A percentile compares a stretch with the other conserved stretches of the same genome.
Conservation (phyloP, 2,888 invertebrate genomes). For the Hypena proboscidalis region DNA sequence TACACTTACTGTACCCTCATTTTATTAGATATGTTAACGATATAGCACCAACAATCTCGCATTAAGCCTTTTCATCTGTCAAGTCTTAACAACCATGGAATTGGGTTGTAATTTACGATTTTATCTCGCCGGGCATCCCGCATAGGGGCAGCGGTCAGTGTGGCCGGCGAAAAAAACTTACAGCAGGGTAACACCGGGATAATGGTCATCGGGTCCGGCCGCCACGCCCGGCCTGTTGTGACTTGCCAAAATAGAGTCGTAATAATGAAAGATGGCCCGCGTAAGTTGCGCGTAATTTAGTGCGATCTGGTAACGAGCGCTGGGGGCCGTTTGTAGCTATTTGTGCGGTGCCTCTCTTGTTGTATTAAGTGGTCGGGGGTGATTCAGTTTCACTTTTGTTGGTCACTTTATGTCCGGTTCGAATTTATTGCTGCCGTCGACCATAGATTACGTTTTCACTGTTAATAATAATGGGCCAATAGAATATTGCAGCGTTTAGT, state of each 20-base stretch:
- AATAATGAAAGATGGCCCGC: slow-evolving; percentile 81
- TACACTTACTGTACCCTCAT: slow-evolving; percentile 73
- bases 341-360: slow-evolving; percentile 66
- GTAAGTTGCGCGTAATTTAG: slow-evolving; percentile 78
- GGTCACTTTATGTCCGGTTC: slow-evolving; percentile 68
- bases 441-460: slow-evolving; percentile 62
- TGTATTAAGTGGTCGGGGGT: slow-evolving; percentile 63
- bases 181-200: slow-evolving; percentile 65
- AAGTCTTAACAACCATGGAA: slow-evolving; percentile 81
- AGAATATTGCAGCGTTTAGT: slow-evolving; percentile 51
- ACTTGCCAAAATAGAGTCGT: slow-evolving; percentile 83
- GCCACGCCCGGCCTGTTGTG: slow-evolving; percentile 78
- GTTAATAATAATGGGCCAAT: slow-evolving; percentile 56
- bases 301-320: slow-evolving; percentile 70
- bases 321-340: slow-evolving; percentile 60
- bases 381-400: slow-evolving; percentile 78
- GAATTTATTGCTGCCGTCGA: slow-evolving; percentile 65
- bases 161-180: slow-evolving; percentile 71
- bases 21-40: slow-evolving; percentile 79
- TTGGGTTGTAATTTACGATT: slow-evolving; percentile 85
- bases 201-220: slow-evolving; percentile 71
- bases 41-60: slow-evolving; percentile 70
- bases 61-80: slow-evolving; percentile 84
- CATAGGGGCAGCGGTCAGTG: slow-evolving; percentile 81
- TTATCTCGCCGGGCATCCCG: slow-evolving; percentile 77